phyloP scores from a whole-genome alignment of 2,888 invertebrate genomes.

The Rhagonycha fulva region DNA sequence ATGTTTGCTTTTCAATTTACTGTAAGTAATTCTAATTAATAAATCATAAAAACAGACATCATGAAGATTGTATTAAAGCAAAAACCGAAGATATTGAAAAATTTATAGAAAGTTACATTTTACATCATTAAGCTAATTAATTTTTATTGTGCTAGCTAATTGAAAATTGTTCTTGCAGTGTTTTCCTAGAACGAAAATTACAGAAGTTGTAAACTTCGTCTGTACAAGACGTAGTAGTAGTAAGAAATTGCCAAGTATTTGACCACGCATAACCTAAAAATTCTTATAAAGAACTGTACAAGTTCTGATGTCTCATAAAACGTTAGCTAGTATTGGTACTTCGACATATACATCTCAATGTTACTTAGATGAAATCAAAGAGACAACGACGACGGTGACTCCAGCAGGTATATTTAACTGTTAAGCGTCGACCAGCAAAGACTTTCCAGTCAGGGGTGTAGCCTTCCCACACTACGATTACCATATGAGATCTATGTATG shows the following conservation, averaged over 20 bases:
- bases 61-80: neutral
- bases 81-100: neutral
- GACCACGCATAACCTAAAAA: conserved; percentile 9
- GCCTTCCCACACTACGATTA: conserved; percentile 44
- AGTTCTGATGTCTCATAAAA: conserved; percentile 15
- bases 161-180: neutral
- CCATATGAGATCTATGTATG: conserved; percentile 42
- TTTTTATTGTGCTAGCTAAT: neutral
- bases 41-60: neutral
- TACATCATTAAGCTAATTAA: neutral
- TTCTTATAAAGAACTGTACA: conserved; percentile 14
- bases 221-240: neutral
- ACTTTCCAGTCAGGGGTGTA: conserved; percentile 39
- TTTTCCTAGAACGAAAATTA: neutral
- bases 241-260: conserved; percentile 4
- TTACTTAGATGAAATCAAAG: conserved; percentile 31
- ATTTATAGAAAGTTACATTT: neutral
- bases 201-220: neutral
- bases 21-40: conserved; percentile 9
- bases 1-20: conserved; percentile 12
- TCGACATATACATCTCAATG: conserved; percentile 38
- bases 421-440: conserved; percentile 19
- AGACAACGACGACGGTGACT: neutral
- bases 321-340: conserved; percentile 14
- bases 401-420: conserved; percentile 9